A percentile compares a stretch with the other conserved stretches of the same genome.
phyloP scores from a whole-genome alignment of 2,888 invertebrate genomes.

The Elmis aenea region DNA sequence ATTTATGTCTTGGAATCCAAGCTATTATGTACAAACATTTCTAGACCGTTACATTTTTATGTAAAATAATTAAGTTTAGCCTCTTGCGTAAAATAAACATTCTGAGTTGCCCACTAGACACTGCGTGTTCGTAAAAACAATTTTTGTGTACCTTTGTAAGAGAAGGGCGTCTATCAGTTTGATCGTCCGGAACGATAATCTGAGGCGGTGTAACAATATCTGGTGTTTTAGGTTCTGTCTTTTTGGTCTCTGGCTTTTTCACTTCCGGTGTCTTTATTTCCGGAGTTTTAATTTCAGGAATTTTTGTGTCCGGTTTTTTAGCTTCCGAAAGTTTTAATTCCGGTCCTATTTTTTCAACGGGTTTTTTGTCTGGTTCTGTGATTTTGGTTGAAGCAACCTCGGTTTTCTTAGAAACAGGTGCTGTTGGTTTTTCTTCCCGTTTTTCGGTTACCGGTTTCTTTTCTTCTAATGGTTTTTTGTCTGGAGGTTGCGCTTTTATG shows the following conservation, averaged over 20 bases:
- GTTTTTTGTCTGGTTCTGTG: constrained; percentile 17
- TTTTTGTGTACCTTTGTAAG: constrained; percentile 5
- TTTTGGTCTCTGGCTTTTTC: constrained; percentile 16
- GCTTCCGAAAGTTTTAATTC: constrained; percentile 4
- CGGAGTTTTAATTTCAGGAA: constrained; percentile 22
- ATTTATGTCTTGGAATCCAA: no score
- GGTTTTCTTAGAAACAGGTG: constrained; percentile 34
- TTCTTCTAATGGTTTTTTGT: constrained; percentile 27
- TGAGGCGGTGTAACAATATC: constrained; percentile 17
- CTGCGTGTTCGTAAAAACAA: background rate
- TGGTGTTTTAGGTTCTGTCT: constrained; percentile 15
- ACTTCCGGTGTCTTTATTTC: constrained; percentile 38
- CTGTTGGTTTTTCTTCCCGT: constrained; percentile 38
- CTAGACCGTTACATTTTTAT: no score
- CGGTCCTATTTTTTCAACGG: constrained; percentile 18
- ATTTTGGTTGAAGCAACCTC: constrained; percentile 27
- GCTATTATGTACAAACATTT: no score
- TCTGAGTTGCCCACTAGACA: no score
- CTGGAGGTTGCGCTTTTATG: constrained; percentile 29
- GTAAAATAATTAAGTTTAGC: no score
- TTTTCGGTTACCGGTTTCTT: constrained; percentile 26
- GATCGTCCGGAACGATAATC: constrained; percentile 20
- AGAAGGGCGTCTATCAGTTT: constrained; percentile 4
- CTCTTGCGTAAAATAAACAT: no score
- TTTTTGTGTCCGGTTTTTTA: constrained; percentile 14